These are phyloP conservation scores for Petrolisthes cinctipes DNA, from an alignment of 2,888 invertebrate species.

Conservation along the genomic window DNA sequence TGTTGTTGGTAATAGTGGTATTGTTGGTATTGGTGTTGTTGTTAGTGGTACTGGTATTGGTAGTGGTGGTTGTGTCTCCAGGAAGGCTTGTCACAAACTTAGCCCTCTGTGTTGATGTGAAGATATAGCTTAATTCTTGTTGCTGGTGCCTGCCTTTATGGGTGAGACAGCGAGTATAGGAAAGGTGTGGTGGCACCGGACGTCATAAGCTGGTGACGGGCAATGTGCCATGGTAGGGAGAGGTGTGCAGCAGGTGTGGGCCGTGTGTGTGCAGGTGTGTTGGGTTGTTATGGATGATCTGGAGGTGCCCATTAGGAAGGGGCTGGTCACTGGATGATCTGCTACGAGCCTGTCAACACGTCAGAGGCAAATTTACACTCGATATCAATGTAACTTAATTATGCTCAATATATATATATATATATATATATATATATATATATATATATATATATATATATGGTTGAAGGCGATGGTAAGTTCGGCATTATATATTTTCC, in stretches of 20 bases:
- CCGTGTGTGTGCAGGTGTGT: slow-evolving; percentile 18
- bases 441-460: too few relatives aligned
- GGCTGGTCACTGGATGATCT: slow-evolving; percentile 47
- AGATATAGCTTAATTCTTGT: slow-evolving; percentile 46
- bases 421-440: too few relatives aligned
- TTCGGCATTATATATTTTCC: too few relatives aligned
- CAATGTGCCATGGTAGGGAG: slow-evolving; percentile 42
- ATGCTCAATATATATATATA: too few relatives aligned
- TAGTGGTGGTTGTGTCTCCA: neutral
- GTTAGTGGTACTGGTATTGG: too few relatives aligned
- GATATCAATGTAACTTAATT: too few relatives aligned
- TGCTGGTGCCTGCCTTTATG: slow-evolving; percentile 14
- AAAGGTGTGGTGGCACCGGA: slow-evolving; percentile 25
- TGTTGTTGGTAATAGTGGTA: too few relatives aligned
- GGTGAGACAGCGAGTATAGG: neutral
- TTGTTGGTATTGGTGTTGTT: too few relatives aligned
- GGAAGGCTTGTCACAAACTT: neutral
- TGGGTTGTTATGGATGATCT: slow-evolving; percentile 21
- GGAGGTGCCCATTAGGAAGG: slow-evolving; percentile 25
- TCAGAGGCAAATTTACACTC: too few relatives aligned
- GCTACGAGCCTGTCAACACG: slow-evolving; percentile 36
- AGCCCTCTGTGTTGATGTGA: slow-evolving; percentile 13
- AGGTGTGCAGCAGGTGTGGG: slow-evolving; percentile 28
- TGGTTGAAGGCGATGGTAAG: too few relatives aligned
- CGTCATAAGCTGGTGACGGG: slow-evolving; percentile 54